Evolutionary conservation across 2,797 vertebrate genomes (phyloP).

Genomic region (Acridotheres tristis): DNA sequence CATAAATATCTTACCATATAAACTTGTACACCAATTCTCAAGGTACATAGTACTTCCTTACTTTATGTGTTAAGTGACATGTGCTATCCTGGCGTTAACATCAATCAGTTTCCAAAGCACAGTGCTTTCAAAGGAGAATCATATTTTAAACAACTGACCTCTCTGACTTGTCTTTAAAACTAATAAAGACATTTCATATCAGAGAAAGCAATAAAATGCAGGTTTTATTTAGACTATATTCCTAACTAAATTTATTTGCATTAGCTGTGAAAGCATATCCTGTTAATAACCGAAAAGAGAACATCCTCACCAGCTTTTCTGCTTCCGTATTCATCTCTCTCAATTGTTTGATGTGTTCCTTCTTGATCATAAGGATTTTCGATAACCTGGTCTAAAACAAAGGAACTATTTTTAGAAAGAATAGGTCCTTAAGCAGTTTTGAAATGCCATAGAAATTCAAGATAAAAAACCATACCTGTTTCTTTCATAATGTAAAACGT

Average conservation of each 20-base stretch:
- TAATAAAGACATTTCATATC: not conserved
- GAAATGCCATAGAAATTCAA: not conserved
- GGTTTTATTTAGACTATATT: not conserved
- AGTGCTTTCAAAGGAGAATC: not conserved
- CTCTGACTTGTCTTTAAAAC: not conserved
- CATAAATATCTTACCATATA: not conserved
- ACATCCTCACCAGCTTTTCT: constrained; percentile 90
- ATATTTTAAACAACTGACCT: not conserved
- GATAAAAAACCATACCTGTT: not conserved
- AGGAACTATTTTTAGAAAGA: constrained; percentile 58
- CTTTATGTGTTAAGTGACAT: not conserved
- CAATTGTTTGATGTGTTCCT: constrained; percentile 96
- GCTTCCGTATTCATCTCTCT: constrained; percentile 99
- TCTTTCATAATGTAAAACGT: not conserved
- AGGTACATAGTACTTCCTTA: not conserved
- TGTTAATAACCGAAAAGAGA: constrained; percentile 28
- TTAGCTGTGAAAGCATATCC: not conserved
- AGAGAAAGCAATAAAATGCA: not conserved
- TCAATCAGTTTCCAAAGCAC: not conserved
- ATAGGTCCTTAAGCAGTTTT: constrained; percentile 4
- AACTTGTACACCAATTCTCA: not conserved
- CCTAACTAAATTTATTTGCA: not conserved
- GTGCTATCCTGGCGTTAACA: not conserved
- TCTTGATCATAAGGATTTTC: constrained; percentile 99
- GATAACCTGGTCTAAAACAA: constrained; percentile 91